Base-by-base conservation (phyloP, 1,140 invertebrate genomes). In the Mercenaria mercenaria region DNA sequence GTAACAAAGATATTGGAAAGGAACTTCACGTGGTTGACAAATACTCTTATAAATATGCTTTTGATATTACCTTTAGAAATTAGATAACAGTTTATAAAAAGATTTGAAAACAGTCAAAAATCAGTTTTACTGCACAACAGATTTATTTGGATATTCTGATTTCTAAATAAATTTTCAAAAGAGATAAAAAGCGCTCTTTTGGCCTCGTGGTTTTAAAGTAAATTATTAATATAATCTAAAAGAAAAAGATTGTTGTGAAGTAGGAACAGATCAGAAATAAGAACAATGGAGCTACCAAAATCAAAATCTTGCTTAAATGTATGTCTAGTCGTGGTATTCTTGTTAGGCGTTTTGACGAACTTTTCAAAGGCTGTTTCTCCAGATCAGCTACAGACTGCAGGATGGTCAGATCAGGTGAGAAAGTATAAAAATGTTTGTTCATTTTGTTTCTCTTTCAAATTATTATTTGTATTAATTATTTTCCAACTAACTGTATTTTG, bases 281-380 rank as follows among this genome's bases (percentile, higher is more conserved):
- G 59, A 8, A 64, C 23, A 39, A 72, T 72, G 67, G 67, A 72
- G 67, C 34, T 72, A 39, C 1, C 34, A 39, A 72, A 72, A 39
- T 72, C 67, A 72, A 37, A 72, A 37, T 72, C 67, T 1, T 72
- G n/a, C 67, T 15, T 72, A 4, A 37, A 72, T 29, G 34, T 39
- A 1, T 72, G 67, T 29, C 23, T 72, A 4, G 67, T 72, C 6
- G 67, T 72, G 2, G 34, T 37, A 39, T 41, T 72, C 13, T 72
- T 72, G 11, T 39, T 72, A 23, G 67, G 67, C 37, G 34, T 72
- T 72, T 72, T 72, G 67, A 72, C 67, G 23, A 72, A 72, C 67
- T 72, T 72, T 72, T 72, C 67, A 72, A 72, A 72, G 39, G 67
- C 67, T 39, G 37, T 41, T 72, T 39, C 67, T 23, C 23, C 67